A percentile compares a stretch with the other conserved stretches of the same genome.
These are phyloP conservation scores for Chloromyia formosa DNA, from an alignment of 2,888 invertebrate species.

Conservation along the genomic window DNA sequence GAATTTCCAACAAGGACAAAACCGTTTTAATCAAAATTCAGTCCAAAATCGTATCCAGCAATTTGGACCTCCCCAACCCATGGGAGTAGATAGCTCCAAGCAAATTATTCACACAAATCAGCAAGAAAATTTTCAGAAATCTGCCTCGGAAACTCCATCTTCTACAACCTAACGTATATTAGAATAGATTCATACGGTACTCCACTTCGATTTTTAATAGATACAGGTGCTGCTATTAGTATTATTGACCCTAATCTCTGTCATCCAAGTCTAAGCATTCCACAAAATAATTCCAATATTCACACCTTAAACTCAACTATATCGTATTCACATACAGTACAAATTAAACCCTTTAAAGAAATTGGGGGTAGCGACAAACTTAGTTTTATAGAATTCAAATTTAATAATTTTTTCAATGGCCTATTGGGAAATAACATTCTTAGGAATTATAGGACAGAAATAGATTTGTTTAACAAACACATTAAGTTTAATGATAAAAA, in stretches of 20 bases:
- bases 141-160: slow-evolving; percentile 13
- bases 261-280: not conserved
- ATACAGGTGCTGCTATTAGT: not conserved
- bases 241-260: not conserved
- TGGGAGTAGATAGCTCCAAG: slow-evolving; percentile 6
- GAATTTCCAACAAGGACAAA: too few relatives aligned
- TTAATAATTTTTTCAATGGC: not conserved
- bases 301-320: not conserved
- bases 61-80: slow-evolving; percentile 5
- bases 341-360: not conserved
- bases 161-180: not conserved
- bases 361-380: not conserved
- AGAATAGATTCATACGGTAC: too few relatives aligned
- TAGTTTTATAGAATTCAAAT: not conserved
- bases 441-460: not conserved
- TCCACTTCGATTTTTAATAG: not conserved
- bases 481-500: not conserved
- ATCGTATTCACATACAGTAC: not conserved
- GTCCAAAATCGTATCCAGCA: not conserved
- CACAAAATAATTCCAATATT: not conserved
- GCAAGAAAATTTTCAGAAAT: not conserved
- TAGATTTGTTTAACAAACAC: not conserved
- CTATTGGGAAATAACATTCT: not conserved
- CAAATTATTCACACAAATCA: not conserved
- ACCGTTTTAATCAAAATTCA: not conserved